Percentiles rank a stretch among this genome's conserved stretches.
Conservation (phyloP, 2,888 invertebrate genomes). For the Ectemnius lituratus region DNA sequence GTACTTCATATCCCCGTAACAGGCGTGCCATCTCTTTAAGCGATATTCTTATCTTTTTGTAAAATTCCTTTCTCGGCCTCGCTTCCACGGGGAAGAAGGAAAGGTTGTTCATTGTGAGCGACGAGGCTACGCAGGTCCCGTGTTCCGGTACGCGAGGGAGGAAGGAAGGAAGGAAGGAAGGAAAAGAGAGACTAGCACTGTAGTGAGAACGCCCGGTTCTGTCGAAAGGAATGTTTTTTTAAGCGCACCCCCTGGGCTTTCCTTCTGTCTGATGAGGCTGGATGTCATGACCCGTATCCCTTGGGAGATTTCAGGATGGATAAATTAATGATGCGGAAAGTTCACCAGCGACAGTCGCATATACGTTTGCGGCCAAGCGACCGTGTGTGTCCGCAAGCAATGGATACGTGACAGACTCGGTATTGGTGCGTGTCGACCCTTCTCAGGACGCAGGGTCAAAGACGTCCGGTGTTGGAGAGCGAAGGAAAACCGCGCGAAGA, state of each 20-base stretch:
- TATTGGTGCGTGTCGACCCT: slow-evolving; percentile 39
- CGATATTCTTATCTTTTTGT: slow-evolving; percentile 24
- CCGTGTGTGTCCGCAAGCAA: slow-evolving; percentile 26
- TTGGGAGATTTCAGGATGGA: slow-evolving; percentile 59
- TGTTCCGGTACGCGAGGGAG: slow-evolving; percentile 14
- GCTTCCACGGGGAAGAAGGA: not conserved
- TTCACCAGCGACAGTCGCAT: slow-evolving; percentile 59
- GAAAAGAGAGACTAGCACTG: not conserved
- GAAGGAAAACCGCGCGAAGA: slow-evolving; percentile 11
- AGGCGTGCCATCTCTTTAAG: slow-evolving; percentile 40
- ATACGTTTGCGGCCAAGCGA: slow-evolving; percentile 64
- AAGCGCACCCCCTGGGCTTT: slow-evolving; percentile 43
- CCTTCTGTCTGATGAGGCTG: slow-evolving; percentile 47
- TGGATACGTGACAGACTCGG: slow-evolving; percentile 50
- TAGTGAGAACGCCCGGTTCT: not conserved
- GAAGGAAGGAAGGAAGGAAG: not conserved
- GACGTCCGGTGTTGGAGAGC: not conserved
- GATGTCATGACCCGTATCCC: slow-evolving; percentile 54
- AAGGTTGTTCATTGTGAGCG: not conserved
- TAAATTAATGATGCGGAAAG: slow-evolving; percentile 69
- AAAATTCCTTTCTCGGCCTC: slow-evolving; percentile 22
- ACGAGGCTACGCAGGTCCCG: too few relatives aligned
- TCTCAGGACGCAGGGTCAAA: slow-evolving; percentile 8
- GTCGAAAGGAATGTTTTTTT: slow-evolving; percentile 48
- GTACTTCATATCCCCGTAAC: slow-evolving; percentile 28